Percentiles rank a stretch among this genome's conserved stretches.
These are phyloP conservation scores for Micromussa lordhowensis DNA, from an alignment of 92 coral and sea anemone genomes.

Conservation along the genomic window DNA sequence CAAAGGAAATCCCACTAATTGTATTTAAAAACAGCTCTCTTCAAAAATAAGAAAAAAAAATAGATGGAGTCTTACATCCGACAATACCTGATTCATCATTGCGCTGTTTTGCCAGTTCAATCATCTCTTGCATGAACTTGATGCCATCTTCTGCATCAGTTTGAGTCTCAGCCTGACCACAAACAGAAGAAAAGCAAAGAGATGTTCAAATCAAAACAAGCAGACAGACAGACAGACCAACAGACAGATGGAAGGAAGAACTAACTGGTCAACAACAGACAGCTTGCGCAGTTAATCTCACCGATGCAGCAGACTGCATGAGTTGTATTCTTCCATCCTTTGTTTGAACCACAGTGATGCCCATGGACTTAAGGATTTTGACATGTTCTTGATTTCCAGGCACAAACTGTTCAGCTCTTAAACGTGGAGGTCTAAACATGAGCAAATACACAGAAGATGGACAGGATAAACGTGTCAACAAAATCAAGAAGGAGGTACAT, in stretches of 20 bases:
- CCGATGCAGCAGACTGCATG: conserved; percentile 95
- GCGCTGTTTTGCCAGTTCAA: conserved; percentile 93
- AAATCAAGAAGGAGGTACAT: not conserved
- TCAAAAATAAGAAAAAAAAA: no score
- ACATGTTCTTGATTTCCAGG: conserved; percentile 93
- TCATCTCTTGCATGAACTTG: conserved; percentile 98
- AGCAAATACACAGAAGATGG: not conserved
- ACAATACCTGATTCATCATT: conserved; percentile 93
- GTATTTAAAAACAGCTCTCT: no score
- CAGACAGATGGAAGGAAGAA: not conserved
- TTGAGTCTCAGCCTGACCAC: conserved; percentile 79
- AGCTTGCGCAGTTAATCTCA: conserved; percentile 22
- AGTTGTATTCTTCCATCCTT: conserved; percentile 97
- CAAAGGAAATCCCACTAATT: no score
- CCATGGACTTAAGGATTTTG: conserved; percentile 86
- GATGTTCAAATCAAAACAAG: not conserved
- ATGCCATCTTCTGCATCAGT: conserved; percentile 98
- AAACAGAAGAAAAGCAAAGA: not conserved
- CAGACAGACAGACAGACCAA: no score
- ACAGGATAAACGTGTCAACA: not conserved
- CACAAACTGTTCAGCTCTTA: conserved; percentile 98
- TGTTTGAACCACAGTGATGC: conserved; percentile 89
- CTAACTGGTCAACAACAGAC: not conserved
- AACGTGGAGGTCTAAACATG: conserved; percentile 72
- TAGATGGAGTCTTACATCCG: no score